phyloP scores from a whole-genome alignment of 2,888 invertebrate genomes.

The Dasysyrphus tricinctus region DNA sequence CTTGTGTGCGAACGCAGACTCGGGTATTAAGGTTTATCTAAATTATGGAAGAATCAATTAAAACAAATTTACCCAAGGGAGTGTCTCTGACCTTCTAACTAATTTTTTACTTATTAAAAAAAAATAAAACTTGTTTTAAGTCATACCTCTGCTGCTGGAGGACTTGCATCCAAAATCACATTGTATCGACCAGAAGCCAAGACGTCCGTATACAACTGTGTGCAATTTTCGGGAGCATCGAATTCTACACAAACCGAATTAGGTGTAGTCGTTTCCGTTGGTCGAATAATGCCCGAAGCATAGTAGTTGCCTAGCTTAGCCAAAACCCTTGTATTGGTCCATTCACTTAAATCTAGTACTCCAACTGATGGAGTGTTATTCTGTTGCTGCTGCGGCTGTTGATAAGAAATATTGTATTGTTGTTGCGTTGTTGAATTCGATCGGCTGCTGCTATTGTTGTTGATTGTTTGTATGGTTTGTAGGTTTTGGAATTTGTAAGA shows the following conservation, averaged over 20 bases:
- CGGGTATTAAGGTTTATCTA: constrained; percentile 91
- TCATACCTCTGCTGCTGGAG: constrained; percentile 90
- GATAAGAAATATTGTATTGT: constrained; percentile 80
- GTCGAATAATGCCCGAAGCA: constrained; percentile 94
- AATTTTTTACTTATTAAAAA: too few relatives aligned
- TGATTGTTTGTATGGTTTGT: constrained; percentile 77
- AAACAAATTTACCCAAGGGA: too few relatives aligned
- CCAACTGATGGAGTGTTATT: constrained; percentile 80
- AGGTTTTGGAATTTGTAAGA: constrained; percentile 79
- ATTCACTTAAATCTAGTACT: constrained; percentile 93
- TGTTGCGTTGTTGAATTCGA: constrained; percentile 75
- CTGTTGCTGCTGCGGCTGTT: constrained; percentile 82
- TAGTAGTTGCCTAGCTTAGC: constrained; percentile 93
- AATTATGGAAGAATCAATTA: constrained; percentile 1
- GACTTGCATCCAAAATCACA: constrained; percentile 96
- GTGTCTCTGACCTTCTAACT: too few relatives aligned
- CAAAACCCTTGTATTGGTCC: constrained; percentile 96
- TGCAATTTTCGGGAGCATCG: constrained; percentile 89
- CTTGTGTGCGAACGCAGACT: constrained; percentile 90
- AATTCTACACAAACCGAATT: constrained; percentile 92
- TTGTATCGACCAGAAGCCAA: constrained; percentile 92
- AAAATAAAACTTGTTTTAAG: background rate
- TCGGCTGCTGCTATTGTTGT: constrained; percentile 70
- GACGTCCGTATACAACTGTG: constrained; percentile 90
- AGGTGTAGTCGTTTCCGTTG: constrained; percentile 87